Conservation (phyloP, 1,140 invertebrate genomes). For the Monomorium pharaonis region DNA sequence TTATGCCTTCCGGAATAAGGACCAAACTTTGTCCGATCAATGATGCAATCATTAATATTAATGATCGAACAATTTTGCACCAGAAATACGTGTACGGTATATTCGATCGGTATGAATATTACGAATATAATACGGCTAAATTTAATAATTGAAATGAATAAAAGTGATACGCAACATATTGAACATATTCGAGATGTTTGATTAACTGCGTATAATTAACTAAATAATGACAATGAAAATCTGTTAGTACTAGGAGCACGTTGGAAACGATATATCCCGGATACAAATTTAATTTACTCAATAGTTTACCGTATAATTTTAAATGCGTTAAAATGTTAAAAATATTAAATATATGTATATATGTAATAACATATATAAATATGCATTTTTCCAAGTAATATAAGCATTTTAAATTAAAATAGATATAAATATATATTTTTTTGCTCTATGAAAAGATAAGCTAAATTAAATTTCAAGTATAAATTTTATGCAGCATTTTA, state of each 20-base stretch:
- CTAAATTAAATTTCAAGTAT: neutral
- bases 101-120: neutral
- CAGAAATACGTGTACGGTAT: neutral
- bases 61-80: neutral
- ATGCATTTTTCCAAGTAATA: neutral
- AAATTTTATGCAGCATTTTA: neutral
- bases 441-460: neutral
- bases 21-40: neutral
- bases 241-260: neutral
- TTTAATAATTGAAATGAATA: neutral
- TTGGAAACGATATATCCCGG: neutral
- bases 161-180: neutral
- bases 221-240: slow-evolving; percentile 1
- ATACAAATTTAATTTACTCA: neutral
- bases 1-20: neutral
- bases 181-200: neutral
- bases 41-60: neutral
- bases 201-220: slow-evolving; percentile 24
- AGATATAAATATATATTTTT: neutral
- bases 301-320: neutral
- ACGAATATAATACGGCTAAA: neutral
- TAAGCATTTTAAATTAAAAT: neutral
- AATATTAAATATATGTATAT: neutral
- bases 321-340: neutral
- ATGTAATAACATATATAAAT: neutral